Evolutionary conservation across 2,888 invertebrate species (phyloP).

Genomic region (Diplazon laetatorius): DNA sequence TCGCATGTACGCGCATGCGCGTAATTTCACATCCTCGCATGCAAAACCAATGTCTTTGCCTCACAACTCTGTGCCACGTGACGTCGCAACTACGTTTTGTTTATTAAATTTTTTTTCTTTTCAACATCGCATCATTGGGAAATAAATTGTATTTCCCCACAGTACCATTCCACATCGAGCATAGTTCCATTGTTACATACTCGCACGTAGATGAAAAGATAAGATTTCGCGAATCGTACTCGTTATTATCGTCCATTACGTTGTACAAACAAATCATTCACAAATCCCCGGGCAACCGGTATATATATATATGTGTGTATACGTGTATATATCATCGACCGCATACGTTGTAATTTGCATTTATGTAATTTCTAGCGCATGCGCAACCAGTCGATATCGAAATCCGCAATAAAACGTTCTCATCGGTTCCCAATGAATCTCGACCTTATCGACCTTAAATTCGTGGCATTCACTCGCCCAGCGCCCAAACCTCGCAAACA

Average conservation of each 20-base stretch:
- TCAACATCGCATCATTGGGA: conserved; percentile 22
- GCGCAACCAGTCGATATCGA: conserved; percentile 48
- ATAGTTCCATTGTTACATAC: conserved; percentile 46
- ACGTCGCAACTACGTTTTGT: neutral
- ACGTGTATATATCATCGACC: conserved; percentile 56
- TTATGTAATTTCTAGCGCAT: conserved; percentile 55
- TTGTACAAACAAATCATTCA: conserved; percentile 55
- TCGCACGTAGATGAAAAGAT: conserved; percentile 38
- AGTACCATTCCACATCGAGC: conserved; percentile 18
- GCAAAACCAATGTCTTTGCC: conserved; percentile 23
- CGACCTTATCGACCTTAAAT: neutral
- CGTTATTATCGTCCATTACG: conserved; percentile 56
- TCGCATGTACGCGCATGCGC: conserved; percentile 42
- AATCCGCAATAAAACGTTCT: too few species aligned
- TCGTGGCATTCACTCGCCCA: too few species aligned
- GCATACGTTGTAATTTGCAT: conserved; percentile 44
- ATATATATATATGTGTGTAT: too few species aligned
- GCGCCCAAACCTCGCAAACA: too few species aligned
- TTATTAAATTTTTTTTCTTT: conserved; percentile 13
- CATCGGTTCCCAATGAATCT: too few species aligned
- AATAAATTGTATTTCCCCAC: conserved; percentile 52
- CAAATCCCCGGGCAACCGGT: conserved; percentile 46
- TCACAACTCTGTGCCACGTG: neutral
- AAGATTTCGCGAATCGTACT: conserved; percentile 50
- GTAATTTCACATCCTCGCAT: conserved; percentile 43